Evolutionary conservation across 2,113 vertebrate genomes (phyloP).

Genomic region (Corythaixoides concolor): DNA sequence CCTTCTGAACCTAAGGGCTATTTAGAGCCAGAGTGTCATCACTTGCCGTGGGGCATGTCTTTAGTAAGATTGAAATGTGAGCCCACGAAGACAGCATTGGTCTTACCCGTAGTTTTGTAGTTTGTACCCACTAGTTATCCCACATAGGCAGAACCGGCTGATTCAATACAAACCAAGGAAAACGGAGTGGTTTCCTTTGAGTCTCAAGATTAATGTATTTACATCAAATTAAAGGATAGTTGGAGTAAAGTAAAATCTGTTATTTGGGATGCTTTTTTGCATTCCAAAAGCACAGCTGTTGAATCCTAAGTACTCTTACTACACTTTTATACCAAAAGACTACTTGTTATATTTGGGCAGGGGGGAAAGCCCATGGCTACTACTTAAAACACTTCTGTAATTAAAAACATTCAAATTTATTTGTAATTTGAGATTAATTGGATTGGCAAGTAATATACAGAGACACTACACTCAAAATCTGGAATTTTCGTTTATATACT

Average conservation of each 20-base stretch:
- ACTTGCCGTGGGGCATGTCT: background rate
- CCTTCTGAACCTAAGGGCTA: background rate
- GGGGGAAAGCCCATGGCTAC: background rate
- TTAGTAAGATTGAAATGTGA: background rate
- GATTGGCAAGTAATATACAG: background rate
- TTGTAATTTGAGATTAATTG: background rate
- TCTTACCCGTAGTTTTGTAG: background rate
- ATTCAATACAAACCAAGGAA: background rate
- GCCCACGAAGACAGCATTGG: background rate
- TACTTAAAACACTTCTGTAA: background rate
- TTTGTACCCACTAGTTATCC: background rate
- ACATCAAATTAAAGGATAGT: background rate
- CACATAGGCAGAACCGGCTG: background rate
- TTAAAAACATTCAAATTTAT: background rate
- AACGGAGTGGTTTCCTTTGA: background rate
- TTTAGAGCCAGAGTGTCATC: background rate
- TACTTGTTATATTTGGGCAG: background rate
- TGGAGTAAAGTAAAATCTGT: background rate
- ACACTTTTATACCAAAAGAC: background rate
- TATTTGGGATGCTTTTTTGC: background rate
- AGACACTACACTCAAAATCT: background rate
- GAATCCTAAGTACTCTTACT: background rate
- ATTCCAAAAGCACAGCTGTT: background rate
- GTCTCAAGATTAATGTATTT: background rate
- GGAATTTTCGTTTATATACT: background rate